Base-by-base conservation (phyloP, 2,797 vertebrate genomes). In the Neostethus bicornis region DNA sequence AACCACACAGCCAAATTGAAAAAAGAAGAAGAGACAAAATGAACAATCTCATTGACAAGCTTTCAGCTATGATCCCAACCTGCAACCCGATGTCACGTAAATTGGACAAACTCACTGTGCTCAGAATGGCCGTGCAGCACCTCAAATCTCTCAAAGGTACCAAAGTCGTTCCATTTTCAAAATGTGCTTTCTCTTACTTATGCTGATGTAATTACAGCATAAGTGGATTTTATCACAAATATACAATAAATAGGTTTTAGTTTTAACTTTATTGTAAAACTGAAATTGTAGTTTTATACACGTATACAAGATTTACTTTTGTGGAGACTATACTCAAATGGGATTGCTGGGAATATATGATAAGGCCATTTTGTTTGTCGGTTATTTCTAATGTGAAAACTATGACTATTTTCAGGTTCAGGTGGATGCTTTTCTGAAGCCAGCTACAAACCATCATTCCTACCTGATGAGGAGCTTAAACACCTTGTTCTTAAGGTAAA, bases 1-100 rank as follows among this genome's bases (percentile, higher is more conserved):
- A 97, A 83, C 95, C 95, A 31, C 96, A 98, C 70, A 98, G 96
- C 81, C 93, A 96, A 83, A 98, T 94, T 2, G 96, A 98, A 75
- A 98, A 98, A 81, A 87, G 94, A 52, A 91, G 96, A 75, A 90
- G 96, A 70, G 95, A 97, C 75, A 98, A 96, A 89, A 98, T 98
- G 95, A 98, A 98, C 82, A 93, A 90, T 49, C 77, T 98, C 58
- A 97, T 98, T 25, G 95, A 97, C 61, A 94, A 96, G 66, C 87
- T 98, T 24, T 96, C 95, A 3, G 92, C 92, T 35, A 95, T 98
- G 95, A 94, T 98, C 77, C 96, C 96, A 4, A 93, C 94, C 14
- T 96, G 94, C 86, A 94, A 92, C 73, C 93, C 95, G 20, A 74
- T 94, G 91, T 91, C 94, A 19, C 91, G 93, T 10, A 96, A 95